Evolutionary conservation across 2,797 vertebrate species (phyloP).

Genomic region (Oryzias sinensis): DNA sequence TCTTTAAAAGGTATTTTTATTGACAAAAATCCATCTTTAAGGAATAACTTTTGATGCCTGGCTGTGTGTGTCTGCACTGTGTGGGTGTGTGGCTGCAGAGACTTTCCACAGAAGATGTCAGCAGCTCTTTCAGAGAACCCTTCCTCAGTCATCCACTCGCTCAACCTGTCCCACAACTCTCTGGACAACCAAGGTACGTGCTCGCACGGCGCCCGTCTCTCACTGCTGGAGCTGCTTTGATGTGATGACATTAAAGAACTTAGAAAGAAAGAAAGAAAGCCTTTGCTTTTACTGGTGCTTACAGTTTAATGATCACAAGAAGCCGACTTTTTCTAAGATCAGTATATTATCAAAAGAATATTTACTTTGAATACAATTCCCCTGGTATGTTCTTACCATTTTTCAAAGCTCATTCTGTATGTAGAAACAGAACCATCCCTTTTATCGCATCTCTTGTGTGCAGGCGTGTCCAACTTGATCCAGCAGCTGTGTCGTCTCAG

Average conservation of each 20-base stretch:
- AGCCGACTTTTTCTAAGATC: no score
- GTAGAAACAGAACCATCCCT: background rate
- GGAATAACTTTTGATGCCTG: background rate
- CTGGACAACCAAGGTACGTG: conserved; percentile 89
- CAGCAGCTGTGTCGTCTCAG: conserved; percentile 90
- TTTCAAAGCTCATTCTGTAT: no score
- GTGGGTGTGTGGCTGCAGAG: conserved; percentile 64
- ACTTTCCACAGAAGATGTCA: conserved; percentile 91
- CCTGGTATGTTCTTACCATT: no score
- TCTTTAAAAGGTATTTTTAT: no score
- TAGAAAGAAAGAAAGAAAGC: background rate
- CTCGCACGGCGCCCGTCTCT: background rate
- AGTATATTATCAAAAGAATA: no score
- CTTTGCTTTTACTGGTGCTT: background rate
- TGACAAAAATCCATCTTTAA: no score
- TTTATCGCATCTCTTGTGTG: conserved; percentile 11
- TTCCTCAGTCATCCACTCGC: conserved; percentile 85
- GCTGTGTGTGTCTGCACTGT: background rate
- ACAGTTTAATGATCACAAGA: background rate
- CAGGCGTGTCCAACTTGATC: conserved; percentile 86
- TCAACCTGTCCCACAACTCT: conserved; percentile 89
- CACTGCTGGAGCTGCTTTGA: background rate
- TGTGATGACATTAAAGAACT: background rate
- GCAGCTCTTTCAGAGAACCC: conserved; percentile 87
- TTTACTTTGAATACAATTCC: no score